phyloP scores from a whole-genome alignment of 2,888 invertebrate genomes.

The Ormyrus thymus region DNA sequence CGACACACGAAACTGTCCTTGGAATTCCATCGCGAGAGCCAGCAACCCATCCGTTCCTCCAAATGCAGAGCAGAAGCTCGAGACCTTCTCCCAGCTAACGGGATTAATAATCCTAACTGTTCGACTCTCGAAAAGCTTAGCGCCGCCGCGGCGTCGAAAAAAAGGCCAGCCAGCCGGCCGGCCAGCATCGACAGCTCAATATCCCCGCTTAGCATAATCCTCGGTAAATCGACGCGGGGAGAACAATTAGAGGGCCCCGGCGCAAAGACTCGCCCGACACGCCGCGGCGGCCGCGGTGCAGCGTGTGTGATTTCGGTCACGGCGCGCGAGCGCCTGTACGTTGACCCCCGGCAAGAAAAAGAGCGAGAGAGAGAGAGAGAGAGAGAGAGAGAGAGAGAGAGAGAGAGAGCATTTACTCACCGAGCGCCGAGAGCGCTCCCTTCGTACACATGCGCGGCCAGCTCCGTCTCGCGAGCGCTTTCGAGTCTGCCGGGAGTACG shows the following conservation, averaged over 20 bases:
- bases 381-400: conserved; percentile 57
- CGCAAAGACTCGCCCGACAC: conserved; percentile 63
- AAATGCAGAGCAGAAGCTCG: too few relatives aligned
- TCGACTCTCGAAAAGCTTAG: too few relatives aligned
- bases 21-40: too few relatives aligned
- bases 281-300: conserved; percentile 62
- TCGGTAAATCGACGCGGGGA: conserved; percentile 31
- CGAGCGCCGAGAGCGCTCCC: conserved; percentile 55
- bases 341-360: conserved; percentile 68
- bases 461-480: background rate
- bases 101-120: too few relatives aligned
- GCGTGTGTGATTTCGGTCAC: conserved; percentile 74
- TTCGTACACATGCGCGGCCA: conserved; percentile 47
- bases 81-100: too few relatives aligned
- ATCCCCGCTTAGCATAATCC: background rate
- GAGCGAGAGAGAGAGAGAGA: conserved; percentile 52
- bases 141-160: too few relatives aligned
- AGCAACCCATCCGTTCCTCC: too few relatives aligned
- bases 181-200: too few relatives aligned
- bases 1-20: too few relatives aligned
- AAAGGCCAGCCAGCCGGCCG: too few relatives aligned
- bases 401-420: conserved; percentile 65
- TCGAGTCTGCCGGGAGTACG: conserved; percentile 2
- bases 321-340: conserved; percentile 73
- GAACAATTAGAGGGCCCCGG: conserved; percentile 68